Evolutionary conservation across 1,140 invertebrate genomes (phyloP).

Genomic region (Trachymyrmex septentrionalis): DNA sequence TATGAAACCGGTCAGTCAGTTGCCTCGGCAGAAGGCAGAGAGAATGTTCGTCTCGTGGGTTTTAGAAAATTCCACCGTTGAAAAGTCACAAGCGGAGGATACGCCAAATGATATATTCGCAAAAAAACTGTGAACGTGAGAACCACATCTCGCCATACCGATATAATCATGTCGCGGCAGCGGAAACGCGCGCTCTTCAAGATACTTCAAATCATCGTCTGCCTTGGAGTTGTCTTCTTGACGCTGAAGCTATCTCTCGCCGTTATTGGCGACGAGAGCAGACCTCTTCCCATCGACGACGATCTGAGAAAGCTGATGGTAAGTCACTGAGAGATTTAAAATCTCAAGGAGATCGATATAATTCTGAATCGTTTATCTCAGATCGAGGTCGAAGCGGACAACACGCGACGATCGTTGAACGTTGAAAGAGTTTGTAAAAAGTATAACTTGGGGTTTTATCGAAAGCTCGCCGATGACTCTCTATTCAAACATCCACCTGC

Average conservation of each 20-base stretch:
- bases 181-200: constrained; percentile 23
- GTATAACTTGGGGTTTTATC: constrained; percentile 85
- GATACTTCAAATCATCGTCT: constrained; percentile 8
- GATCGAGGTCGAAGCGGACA: constrained; percentile 79
- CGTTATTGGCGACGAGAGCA: constrained; percentile 38
- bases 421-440: constrained; percentile 83
- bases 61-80: constrained; percentile 27
- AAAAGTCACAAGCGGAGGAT: background rate
- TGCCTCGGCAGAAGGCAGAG: constrained; percentile 25
- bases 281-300: background rate
- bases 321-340: constrained; percentile 10
- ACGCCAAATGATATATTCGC: background rate
- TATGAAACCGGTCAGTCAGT: constrained; percentile 71
- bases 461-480: constrained; percentile 68
- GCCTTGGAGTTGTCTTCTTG: constrained; percentile 17
- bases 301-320: constrained; percentile 67
- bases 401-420: constrained; percentile 76
- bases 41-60: constrained; percentile 46
- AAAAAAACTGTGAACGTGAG: background rate
- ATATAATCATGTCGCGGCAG: constrained; percentile 19
- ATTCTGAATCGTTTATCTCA: constrained; percentile 57
- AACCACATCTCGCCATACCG: background rate
- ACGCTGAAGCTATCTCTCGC: constrained; percentile 28
- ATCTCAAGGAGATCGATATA: background rate
- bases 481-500: constrained; percentile 86